Evolutionary conservation across 2,888 invertebrate species (phyloP).

Genomic region (Selenia dentaria): DNA sequence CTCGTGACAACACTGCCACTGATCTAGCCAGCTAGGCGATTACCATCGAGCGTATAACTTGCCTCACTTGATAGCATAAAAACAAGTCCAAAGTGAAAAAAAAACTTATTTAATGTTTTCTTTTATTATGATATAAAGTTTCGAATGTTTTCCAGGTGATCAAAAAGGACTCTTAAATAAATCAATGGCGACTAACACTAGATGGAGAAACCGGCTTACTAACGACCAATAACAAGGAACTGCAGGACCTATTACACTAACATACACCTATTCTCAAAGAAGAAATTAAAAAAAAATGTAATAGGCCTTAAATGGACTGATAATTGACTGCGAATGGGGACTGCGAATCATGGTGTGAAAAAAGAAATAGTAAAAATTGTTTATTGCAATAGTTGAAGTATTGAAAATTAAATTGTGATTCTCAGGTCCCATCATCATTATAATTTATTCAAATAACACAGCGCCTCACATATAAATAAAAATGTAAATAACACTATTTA

Average conservation of each 20-base stretch:
- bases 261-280: background rate
- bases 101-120: no score
- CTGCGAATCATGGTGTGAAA: conserved; percentile 7
- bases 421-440: conserved; percentile 35
- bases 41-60: no score
- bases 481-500: conserved; percentile 76
- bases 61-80: no score
- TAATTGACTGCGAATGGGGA: conserved; percentile 3
- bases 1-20: no score
- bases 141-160: conserved; percentile 71
- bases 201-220: conserved; percentile 12
- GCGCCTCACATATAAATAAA: conserved; percentile 28
- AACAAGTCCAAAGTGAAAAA: no score
- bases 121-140: conserved; percentile 48
- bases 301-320: conserved; percentile 13
- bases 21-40: no score
- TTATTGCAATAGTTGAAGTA: no score
- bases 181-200: conserved; percentile 48
- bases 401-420: conserved; percentile 31
- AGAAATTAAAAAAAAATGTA: conserved; percentile 12
- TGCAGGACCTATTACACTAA: conserved; percentile 34
- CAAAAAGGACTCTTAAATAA: conserved; percentile 68
- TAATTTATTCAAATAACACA: conserved; percentile 13
- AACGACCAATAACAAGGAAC: conserved; percentile 13
- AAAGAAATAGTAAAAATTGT: background rate